Evolutionary conservation across 1,140 invertebrate species (phyloP).

Genomic region (Bombus impatiens): DNA sequence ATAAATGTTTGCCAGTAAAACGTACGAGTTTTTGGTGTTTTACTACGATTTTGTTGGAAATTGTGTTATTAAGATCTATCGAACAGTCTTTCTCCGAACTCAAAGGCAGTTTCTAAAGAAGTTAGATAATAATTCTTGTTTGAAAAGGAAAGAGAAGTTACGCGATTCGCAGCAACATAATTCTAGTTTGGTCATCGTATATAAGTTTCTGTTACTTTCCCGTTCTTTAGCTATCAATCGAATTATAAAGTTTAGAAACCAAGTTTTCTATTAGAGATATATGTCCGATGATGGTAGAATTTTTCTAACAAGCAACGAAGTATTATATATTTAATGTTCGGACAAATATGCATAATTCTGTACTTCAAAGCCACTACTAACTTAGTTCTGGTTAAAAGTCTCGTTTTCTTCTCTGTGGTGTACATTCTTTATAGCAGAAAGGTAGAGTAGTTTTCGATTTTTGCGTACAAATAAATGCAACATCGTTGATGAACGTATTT

Average conservation of each 20-base stretch:
- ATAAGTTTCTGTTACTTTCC: not conserved
- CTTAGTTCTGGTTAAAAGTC: not conserved
- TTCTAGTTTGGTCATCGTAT: not conserved
- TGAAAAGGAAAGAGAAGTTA: not conserved
- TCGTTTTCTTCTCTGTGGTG: not conserved
- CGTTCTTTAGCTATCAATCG: not conserved
- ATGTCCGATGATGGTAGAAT: not conserved
- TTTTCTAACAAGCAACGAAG: not conserved
- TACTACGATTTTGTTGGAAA: not conserved
- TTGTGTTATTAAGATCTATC: not conserved
- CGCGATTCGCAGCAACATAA: not conserved
- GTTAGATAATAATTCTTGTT: slow-evolving; percentile 26
- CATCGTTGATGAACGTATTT: too few species aligned
- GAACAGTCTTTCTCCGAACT: not conserved
- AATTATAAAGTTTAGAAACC: not conserved
- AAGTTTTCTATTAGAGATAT: not conserved
- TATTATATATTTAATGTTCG: too few species aligned
- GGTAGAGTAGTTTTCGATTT: too few species aligned
- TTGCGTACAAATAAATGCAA: too few species aligned
- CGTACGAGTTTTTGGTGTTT: not conserved
- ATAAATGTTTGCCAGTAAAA: not conserved
- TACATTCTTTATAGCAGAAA: too few species aligned
- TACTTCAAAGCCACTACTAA: too few species aligned
- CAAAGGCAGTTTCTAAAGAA: not conserved
- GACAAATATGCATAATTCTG: too few species aligned